Percentiles rank a stretch among this genome's conserved stretches.
Evolutionary conservation across 2,113 vertebrate genomes (phyloP).

Genomic region (Neodon shergylaensis): DNA sequence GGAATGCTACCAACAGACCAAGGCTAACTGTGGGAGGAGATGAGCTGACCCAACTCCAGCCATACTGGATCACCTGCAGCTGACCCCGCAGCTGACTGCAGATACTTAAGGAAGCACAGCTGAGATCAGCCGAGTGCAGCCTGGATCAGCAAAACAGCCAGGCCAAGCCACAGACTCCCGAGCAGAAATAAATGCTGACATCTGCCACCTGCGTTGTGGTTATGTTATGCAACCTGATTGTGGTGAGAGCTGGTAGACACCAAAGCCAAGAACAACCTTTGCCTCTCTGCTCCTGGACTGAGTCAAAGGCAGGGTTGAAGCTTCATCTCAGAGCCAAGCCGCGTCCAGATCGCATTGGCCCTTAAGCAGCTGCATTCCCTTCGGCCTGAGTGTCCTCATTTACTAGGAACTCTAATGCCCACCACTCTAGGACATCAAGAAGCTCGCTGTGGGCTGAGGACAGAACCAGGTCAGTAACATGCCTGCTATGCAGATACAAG

Average conservation of each 20-base stretch:
- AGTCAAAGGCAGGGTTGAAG: not conserved
- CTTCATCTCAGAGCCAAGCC: not conserved
- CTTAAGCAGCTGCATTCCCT: not conserved
- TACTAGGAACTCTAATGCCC: not conserved
- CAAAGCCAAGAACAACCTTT: not conserved
- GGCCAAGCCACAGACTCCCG: not conserved
- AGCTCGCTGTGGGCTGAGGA: not conserved
- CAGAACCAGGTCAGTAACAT: not conserved
- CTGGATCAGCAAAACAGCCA: not conserved
- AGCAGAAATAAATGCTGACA: not conserved
- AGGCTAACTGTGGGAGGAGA: not conserved
- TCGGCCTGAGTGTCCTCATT: not conserved
- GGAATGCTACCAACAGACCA: not conserved
- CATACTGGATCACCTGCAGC: not conserved
- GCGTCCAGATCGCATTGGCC: not conserved
- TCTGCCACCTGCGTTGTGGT: not conserved
- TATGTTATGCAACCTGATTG: not conserved
- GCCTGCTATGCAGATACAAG: too few species aligned
- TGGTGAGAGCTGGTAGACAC: not conserved
- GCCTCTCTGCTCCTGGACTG: not conserved
- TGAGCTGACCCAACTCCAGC: too few species aligned
- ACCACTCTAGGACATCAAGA: not conserved
- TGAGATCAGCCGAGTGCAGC: not conserved
- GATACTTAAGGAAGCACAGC: not conserved
- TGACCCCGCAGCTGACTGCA: not conserved